Base-by-base conservation (phyloP, 1,140 invertebrate genomes). In the Microplitis demolitor region DNA sequence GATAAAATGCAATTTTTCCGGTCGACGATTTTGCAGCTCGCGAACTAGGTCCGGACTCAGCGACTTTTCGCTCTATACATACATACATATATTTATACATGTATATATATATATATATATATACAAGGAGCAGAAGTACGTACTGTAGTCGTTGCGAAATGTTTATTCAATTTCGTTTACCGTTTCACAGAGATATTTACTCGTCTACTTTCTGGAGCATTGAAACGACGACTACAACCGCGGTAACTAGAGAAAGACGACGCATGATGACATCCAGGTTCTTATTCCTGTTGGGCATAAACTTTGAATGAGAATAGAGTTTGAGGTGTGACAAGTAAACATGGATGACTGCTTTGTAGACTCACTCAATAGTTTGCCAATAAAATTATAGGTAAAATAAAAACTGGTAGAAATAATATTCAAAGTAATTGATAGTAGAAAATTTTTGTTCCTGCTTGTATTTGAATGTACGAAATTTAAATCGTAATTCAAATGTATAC, bases 91-190 rank as follows among this genome's bases (percentile, higher is more conserved):
- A 75, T 84, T 85, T 85, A 84, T 85, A 79, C 80, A 74, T 74
- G 81, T 78, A 39, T 39, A 39, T 39, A 9, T 39, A 39, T 39
- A 39, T 39, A 8, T 39, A 45, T 85, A 80, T 84, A 45, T 51
- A 54, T 31, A 51, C 3, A 35, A 34, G 31, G 35, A 4, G 33
- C 9, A n/a, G n/a, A 56, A 16, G 62, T 6, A 64, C 3, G 37
- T 39, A 50, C 16, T 1, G 6, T 62, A 35, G 35, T 84, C 81
- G 79, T 79, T 76, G 83, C 83, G 83, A 85, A 85, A 86, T 85
- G 81, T 86, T 87, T 86, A 86, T 86, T 85, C 85, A 83, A 84
- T 87, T 85, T 76, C 78, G 78, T 76, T 85, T 82, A 81, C 77
- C 80, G 77, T 80, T 78, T 76, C 79, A 74, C 72, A 73, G 74